These are phyloP conservation scores for Heterocephalus glaber DNA, from an alignment of 2,113 vertebrate species.

Conservation along the genomic window DNA sequence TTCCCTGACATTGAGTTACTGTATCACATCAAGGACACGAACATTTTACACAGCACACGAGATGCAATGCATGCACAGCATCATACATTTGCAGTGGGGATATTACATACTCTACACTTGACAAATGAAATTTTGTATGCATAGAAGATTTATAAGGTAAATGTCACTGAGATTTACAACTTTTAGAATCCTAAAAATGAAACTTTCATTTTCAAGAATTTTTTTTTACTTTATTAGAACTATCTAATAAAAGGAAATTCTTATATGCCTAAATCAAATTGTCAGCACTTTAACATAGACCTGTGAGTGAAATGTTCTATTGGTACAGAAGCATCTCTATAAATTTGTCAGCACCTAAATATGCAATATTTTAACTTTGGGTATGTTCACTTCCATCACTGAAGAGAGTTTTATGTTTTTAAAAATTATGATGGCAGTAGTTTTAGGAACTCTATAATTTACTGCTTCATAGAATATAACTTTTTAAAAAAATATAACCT, in stretches of 20 bases:
- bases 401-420: constrained; percentile 63
- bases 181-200: constrained; percentile 56
- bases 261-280: constrained; percentile 60
- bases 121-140: constrained; percentile 62
- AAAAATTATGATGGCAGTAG: constrained; percentile 42
- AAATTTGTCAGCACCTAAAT: constrained; percentile 64
- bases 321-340: constrained; percentile 20
- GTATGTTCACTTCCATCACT: constrained; percentile 49
- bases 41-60: not conserved
- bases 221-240: constrained; percentile 59
- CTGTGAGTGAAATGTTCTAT: not conserved
- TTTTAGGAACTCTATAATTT: constrained; percentile 55
- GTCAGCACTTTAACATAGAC: constrained; percentile 13
- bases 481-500: constrained; percentile 56
- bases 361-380: constrained; percentile 57
- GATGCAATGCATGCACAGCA: fast-evolving
- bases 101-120: not conserved
- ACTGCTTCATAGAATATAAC: constrained; percentile 19
- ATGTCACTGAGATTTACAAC: constrained; percentile 63
- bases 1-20: not conserved
- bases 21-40: not conserved
- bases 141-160: constrained; percentile 62
- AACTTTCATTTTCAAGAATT: constrained; percentile 44
- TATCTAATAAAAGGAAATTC: constrained; percentile 67
- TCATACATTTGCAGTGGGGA: not conserved